phyloP scores from a whole-genome alignment of 2,797 vertebrate species.

The Molossus molossus region DNA sequence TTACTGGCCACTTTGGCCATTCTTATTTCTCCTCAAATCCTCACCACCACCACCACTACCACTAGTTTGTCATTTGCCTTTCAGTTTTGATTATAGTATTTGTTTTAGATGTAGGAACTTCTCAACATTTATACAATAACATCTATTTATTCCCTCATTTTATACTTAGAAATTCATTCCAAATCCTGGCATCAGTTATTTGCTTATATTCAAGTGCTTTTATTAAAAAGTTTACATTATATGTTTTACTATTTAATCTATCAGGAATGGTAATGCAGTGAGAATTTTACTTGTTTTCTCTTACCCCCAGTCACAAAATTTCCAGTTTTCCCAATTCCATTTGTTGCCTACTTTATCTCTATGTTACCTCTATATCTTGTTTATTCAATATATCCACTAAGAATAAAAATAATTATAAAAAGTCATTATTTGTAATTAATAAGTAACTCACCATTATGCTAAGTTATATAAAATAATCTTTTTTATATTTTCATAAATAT shows the following conservation, averaged over 20 bases:
- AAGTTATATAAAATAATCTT: slow-evolving; percentile 57
- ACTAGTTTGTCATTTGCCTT: not conserved
- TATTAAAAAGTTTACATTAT: slow-evolving; percentile 28
- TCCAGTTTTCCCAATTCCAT: not conserved
- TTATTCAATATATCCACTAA: slow-evolving; percentile 57
- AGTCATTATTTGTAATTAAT: slow-evolving; percentile 35
- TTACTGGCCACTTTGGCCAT: not conserved
- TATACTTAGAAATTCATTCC: slow-evolving; percentile 56
- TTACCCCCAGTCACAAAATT: not conserved
- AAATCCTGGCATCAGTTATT: not conserved
- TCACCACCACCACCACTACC: not conserved
- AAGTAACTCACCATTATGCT: slow-evolving; percentile 21
- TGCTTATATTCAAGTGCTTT: slow-evolving; percentile 39
- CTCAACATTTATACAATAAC: not conserved
- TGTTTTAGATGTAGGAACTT: slow-evolving; percentile 24
- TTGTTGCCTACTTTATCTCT: slow-evolving; percentile 50
- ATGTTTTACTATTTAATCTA: slow-evolving; percentile 25
- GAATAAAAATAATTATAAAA: slow-evolving; percentile 40
- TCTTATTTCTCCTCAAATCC: slow-evolving; percentile 41
- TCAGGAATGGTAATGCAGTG: not conserved
- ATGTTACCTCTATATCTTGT: slow-evolving; percentile 3
- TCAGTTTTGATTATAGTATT: slow-evolving; percentile 24
- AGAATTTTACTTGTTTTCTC: slow-evolving; percentile 61
- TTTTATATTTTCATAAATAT: slow-evolving; percentile 55
- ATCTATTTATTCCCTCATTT: slow-evolving; percentile 34